Evolutionary conservation across 2,888 invertebrate species (phyloP), one percentile per base, ranked within the genome.

Genomic region (Polymixis lichenea): DNA sequence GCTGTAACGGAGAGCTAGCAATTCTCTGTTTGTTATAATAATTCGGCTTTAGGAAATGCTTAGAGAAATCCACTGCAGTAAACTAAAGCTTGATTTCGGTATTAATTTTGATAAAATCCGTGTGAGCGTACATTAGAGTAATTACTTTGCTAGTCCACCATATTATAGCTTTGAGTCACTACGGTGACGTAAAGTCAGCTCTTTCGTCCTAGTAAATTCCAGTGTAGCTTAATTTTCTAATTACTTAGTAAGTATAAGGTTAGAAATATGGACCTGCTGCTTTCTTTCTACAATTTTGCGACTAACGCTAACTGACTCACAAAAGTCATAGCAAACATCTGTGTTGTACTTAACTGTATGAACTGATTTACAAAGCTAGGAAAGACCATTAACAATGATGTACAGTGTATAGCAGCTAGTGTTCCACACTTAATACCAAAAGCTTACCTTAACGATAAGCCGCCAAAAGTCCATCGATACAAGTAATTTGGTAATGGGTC

Each of bases 1-100:
- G 72, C 69, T 77, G 76, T 80, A 84, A 86, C 68, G 60, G 64
- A 78, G 73, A 55, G 73, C 55, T 72, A 80, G 60, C 66, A 62
- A 74, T 65, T 75, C 71, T 69, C 55, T 66, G 72, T 60, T 65
- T 68, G 51, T 62, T 75, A 80, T 72, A 72, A 81, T 72, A 72
- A 81, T 72, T 70, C 61, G 51, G 68, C 38, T 64, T 68, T 71
- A 55, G 49, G 38, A 60, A 65, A 49, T 60, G n/a, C 49, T 67
- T 25, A 32, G 28, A 55, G 51, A 65, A 68, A 60, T 74, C 68
- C n/a, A 55, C 28, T 68, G 49, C 53, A 22, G 62, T 64, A 55
- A 77, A 72, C 13, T 55, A 43, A 78, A 64, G 43, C 67, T 32
- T 46, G 22, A 67, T 67, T 72, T 67, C 17, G n/a, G 49, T 43